Conservation (phyloP, 2,888 invertebrate species). For the Drosophila pseudotakahashii region DNA sequence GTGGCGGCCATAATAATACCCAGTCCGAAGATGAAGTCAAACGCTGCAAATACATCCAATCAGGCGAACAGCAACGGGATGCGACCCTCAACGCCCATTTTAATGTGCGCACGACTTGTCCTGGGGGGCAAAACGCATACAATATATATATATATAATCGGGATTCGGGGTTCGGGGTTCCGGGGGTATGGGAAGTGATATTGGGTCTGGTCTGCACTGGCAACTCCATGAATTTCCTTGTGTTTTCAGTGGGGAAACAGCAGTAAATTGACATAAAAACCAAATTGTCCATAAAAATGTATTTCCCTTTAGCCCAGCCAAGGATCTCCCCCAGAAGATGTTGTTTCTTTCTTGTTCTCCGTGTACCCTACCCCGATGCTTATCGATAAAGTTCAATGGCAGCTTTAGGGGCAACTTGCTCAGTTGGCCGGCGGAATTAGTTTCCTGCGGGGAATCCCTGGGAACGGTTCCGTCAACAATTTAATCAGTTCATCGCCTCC, state of each 20-base stretch:
- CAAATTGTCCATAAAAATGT: conserved; percentile 80
- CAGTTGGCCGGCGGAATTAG: conserved; percentile 72
- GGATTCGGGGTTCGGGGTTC: conserved; percentile 1
- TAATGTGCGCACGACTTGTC: conserved; percentile 51
- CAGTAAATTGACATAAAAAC: conserved; percentile 79
- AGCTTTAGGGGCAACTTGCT: conserved; percentile 39
- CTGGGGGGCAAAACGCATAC: conserved; percentile 15
- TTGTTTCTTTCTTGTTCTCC: background rate
- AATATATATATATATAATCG: background rate
- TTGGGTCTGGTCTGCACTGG: conserved; percentile 46
- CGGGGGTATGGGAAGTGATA: conserved; percentile 25
- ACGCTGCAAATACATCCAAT: conserved; percentile 62
- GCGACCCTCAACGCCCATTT: conserved; percentile 72
- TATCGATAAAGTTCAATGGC: conserved; percentile 75
- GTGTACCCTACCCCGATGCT: conserved; percentile 48
- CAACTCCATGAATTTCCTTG: conserved; percentile 77
- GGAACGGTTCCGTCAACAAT: conserved; percentile 67
- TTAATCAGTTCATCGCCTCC: conserved; percentile 75
- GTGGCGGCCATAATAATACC: conserved; percentile 61
- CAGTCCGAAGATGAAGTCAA: conserved; percentile 44
- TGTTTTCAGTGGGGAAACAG: conserved; percentile 75
- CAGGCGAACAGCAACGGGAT: conserved; percentile 50
- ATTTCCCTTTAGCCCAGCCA: conserved; percentile 73
- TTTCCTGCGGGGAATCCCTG: conserved; percentile 58
- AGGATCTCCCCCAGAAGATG: conserved; percentile 51